phyloP scores from a whole-genome alignment of 2,797 vertebrate genomes.

The Halcyon smyrnensis region DNA sequence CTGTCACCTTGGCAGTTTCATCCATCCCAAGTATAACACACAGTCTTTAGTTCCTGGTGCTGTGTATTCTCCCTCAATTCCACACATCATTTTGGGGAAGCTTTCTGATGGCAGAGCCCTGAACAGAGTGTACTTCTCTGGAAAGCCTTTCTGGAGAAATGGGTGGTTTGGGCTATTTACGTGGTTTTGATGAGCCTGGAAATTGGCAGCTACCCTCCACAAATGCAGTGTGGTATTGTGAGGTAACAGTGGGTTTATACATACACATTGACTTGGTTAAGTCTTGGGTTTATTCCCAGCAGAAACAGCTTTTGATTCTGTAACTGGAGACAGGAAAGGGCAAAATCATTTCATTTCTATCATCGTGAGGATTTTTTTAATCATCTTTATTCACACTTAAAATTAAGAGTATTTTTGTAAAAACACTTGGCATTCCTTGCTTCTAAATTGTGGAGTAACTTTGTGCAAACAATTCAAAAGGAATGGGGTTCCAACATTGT shows the following conservation, averaged over 20 bases:
- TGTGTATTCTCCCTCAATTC: neutral
- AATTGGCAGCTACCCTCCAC: neutral
- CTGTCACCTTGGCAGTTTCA: neutral
- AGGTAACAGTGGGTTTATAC: neutral
- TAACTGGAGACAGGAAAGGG: neutral
- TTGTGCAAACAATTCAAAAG: neutral
- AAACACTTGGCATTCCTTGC: constrained; percentile 12
- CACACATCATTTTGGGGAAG: neutral
- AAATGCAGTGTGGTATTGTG: neutral
- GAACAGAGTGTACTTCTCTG: neutral
- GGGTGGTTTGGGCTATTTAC: neutral
- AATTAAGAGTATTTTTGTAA: neutral
- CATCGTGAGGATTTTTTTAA: neutral
- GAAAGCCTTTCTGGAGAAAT: neutral
- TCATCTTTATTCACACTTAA: neutral
- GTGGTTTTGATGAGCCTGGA: neutral
- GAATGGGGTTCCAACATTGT: neutral
- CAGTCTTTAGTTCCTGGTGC: neutral
- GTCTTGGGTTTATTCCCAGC: neutral
- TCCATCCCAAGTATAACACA: neutral
- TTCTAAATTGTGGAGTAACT: constrained; percentile 35
- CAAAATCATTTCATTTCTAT: neutral
- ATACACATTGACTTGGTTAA: neutral
- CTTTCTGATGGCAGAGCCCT: neutral
- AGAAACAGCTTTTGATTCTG: neutral